phyloP scores from a whole-genome alignment of 2,888 invertebrate genomes.

The Apodemia mormo region DNA sequence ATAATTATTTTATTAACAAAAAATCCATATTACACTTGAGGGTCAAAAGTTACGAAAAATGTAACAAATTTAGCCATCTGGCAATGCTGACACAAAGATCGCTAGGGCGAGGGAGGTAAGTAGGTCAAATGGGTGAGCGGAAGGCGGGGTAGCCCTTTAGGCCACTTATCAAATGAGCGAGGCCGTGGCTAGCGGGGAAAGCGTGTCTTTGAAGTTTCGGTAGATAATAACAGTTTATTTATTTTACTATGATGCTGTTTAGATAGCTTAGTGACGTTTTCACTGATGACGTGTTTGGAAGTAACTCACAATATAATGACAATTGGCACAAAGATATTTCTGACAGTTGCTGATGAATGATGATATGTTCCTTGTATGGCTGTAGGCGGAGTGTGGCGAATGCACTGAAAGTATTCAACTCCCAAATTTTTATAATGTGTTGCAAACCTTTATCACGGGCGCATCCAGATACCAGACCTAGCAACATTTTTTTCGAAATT shows the following conservation, averaged over 20 bases:
- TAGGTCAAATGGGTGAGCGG: conserved; percentile 45
- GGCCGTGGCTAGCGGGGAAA: conserved; percentile 60
- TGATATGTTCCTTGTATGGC: no score
- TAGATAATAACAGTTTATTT: conserved; percentile 41
- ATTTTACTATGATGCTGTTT: conserved; percentile 34
- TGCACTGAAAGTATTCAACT: no score
- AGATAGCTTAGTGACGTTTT: conserved; percentile 29
- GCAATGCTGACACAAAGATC: conserved; percentile 54
- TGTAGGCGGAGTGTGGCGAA: no score
- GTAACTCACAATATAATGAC: no score
- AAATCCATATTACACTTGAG: neutral
- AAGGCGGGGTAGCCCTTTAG: conserved; percentile 74
- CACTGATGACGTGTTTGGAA: conserved; percentile 10
- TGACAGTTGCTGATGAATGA: no score
- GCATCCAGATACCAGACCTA: no score
- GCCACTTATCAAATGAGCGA: conserved; percentile 71
- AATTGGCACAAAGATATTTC: no score
- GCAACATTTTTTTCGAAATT: no score
- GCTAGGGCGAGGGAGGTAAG: conserved; percentile 65
- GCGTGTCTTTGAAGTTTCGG: conserved; percentile 67
- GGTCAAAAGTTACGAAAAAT: no score
- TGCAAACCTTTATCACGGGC: no score
- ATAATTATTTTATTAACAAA: neutral
- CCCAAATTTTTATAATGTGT: no score
- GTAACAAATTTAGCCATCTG: no score